A percentile compares a stretch with the other conserved stretches of the same genome.
These are phyloP conservation scores for Helogale parvula DNA, from an alignment of 2,113 vertebrate genomes.

Conservation along the genomic window DNA sequence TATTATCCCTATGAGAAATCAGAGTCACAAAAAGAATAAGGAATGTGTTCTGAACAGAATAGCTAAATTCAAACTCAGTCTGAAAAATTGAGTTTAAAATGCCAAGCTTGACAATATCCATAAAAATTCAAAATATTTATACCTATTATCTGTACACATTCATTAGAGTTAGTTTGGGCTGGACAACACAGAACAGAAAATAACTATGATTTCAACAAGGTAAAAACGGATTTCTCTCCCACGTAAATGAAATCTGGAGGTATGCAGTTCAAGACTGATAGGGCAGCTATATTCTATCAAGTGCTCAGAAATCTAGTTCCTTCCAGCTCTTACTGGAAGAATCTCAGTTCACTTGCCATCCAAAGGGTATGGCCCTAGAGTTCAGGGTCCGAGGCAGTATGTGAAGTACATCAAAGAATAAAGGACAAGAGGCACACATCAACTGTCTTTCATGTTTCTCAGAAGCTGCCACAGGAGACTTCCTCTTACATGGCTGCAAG, in stretches of 20 bases:
- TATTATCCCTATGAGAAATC: not conserved
- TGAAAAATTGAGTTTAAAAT: not conserved
- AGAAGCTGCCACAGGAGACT: not conserved
- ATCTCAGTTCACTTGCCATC: not conserved
- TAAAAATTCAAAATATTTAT: constrained; percentile 48
- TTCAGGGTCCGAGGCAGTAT: not conserved
- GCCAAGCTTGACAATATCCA: not conserved
- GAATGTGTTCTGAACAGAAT: not conserved
- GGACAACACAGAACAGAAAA: not conserved
- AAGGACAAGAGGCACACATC: not conserved
- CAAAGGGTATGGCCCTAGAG: not conserved
- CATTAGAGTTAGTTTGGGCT: not conserved
- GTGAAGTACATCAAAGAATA: not conserved
- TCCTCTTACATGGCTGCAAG: constrained; percentile 31
- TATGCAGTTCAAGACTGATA: not conserved
- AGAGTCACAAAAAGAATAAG: not conserved
- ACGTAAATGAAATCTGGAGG: not conserved
- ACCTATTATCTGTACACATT: not conserved
- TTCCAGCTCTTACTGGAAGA: not conserved
- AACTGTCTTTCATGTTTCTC: constrained; percentile 2
- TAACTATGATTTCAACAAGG: not conserved
- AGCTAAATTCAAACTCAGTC: not conserved
- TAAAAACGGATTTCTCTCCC: not conserved
- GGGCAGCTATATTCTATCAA: not conserved
- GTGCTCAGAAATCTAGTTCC: not conserved